Evolutionary conservation across 1,140 invertebrate genomes (phyloP), one percentile per base, ranked within the genome.

Genomic region (Hetaerina americana): DNA sequence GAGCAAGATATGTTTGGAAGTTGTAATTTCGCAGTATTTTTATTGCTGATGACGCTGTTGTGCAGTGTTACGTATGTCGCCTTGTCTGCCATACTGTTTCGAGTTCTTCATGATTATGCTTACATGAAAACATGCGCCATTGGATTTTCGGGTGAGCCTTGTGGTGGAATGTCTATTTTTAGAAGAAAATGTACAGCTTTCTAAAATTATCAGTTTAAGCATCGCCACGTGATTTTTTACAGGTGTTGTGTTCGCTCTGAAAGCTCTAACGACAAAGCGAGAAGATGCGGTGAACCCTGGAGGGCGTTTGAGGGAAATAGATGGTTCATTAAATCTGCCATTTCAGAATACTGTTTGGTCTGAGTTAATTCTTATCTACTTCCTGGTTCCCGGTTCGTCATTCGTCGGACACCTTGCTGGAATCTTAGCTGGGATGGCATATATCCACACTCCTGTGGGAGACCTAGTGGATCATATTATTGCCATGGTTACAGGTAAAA

Each of bases 351-450:
- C 86, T 5, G 87, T 87, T 68, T 91, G 89, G 89, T 79, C 81
- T 1, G 89, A 91, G 76, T 77, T 91, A n/a, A 70, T 89, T 22
- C 76, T 89, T 1, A 90, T 91, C 73, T 87, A 90, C 76, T 29
- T 91, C 0, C 75, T 89, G 10, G 85, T 87, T 0, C 87, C 87
- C 31, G 84, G 86, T 74, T 80, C 85, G 8, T 88, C 85, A 0
- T 86, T 87, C 75, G 76, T 84, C 70, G 89, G 89, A 68, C 89
- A 91, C 77, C 78, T 91, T 24, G 86, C 88, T 69, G 89, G 89
- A n/a, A 89, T 90, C 75, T 75, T 91, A 5, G 85, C 88, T 57
- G 89, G 89, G 26, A 79, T 88, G 71, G 74, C 86, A 0, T 91
- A 90, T 76, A 84, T 84, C 66, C 84, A 86, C 74, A 88, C 88